Evolutionary conservation across 2,797 vertebrate species (phyloP).

Genomic region (Steatocranus sp.): DNA sequence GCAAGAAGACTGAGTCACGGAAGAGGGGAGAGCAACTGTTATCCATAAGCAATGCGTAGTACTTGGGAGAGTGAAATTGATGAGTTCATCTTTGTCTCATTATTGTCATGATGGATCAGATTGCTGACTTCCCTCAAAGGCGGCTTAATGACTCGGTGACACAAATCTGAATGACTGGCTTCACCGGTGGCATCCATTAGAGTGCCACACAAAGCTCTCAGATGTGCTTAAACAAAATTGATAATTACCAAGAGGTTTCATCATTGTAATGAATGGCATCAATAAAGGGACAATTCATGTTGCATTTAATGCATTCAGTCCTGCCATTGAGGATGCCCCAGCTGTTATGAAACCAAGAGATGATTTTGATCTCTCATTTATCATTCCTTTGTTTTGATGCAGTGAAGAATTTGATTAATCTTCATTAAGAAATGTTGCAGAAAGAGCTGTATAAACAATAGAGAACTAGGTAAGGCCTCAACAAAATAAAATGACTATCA

Average conservation of each 20-base stretch:
- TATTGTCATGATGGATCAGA: conserved; percentile 80
- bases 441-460: not conserved
- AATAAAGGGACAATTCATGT: conserved; percentile 66
- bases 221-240: conserved; percentile 77
- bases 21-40: conserved; percentile 28
- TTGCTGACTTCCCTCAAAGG: conserved; percentile 77
- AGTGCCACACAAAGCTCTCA: conserved; percentile 61
- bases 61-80: conserved; percentile 70
- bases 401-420: conserved; percentile 13
- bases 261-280: conserved; percentile 73
- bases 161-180: conserved; percentile 73
- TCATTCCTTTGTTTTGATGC: conserved; percentile 43
- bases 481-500: not conserved
- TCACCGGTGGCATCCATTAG: conserved; percentile 75
- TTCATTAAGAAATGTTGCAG: not conserved
- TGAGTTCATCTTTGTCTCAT: conserved; percentile 78
- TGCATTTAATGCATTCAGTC: conserved; percentile 61
- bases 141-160: conserved; percentile 79
- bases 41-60: conserved; percentile 21
- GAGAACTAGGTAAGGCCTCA: not conserved
- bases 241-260: conserved; percentile 75
- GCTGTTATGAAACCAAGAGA: conserved; percentile 31
- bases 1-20: conserved; percentile 1
- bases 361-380: conserved; percentile 41
- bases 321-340: conserved; percentile 34